Percentiles rank a stretch among this genome's conserved stretches.
phyloP scores from a whole-genome alignment of 2,888 invertebrate genomes.

The Monoplex corrugatus region DNA sequence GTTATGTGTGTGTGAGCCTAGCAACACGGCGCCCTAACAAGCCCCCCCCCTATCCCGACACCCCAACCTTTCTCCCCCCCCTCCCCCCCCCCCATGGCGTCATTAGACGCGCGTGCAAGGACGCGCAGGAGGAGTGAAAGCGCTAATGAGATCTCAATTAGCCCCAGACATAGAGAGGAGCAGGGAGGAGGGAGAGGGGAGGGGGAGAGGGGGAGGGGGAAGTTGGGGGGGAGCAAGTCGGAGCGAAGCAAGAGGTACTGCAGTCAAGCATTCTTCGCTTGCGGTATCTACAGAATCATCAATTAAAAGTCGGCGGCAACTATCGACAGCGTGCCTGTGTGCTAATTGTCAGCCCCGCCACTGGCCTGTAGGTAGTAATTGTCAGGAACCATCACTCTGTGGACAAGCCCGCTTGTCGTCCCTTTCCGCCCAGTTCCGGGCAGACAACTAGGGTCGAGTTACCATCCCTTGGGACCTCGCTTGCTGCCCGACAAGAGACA shows the following conservation, averaged over 20 bases:
- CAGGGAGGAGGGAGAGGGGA: neutral
- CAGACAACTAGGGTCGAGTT: slow-evolving; percentile 6
- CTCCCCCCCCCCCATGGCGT: slow-evolving; percentile 32
- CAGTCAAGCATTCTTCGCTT: slow-evolving; percentile 46
- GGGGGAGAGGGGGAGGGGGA: neutral
- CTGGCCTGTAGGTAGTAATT: slow-evolving; percentile 49
- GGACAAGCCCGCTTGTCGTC: slow-evolving; percentile 42
- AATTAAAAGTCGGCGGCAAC: slow-evolving; percentile 46
- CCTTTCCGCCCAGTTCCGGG: slow-evolving; percentile 45
- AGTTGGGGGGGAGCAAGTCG: too few species aligned
- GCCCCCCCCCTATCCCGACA: neutral
- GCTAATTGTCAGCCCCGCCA: slow-evolving; percentile 45
- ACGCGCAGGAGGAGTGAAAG: slow-evolving; percentile 43
- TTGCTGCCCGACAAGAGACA: too few species aligned
- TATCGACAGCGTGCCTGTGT: slow-evolving; percentile 26
- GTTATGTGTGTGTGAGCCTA: too few species aligned
- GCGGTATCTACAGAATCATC: slow-evolving; percentile 49
- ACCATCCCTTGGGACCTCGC: neutral
- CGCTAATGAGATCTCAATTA: slow-evolving; percentile 52
- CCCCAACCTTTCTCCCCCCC: neutral
- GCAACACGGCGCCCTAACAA: slow-evolving; percentile 31
- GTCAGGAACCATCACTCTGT: slow-evolving; percentile 49
- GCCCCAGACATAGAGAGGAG: slow-evolving; percentile 26
- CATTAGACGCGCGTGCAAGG: slow-evolving; percentile 47
- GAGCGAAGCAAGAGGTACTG: neutral